phyloP scores from a whole-genome alignment of 2,113 vertebrate genomes.

The Salvelinus sp. region DNA sequence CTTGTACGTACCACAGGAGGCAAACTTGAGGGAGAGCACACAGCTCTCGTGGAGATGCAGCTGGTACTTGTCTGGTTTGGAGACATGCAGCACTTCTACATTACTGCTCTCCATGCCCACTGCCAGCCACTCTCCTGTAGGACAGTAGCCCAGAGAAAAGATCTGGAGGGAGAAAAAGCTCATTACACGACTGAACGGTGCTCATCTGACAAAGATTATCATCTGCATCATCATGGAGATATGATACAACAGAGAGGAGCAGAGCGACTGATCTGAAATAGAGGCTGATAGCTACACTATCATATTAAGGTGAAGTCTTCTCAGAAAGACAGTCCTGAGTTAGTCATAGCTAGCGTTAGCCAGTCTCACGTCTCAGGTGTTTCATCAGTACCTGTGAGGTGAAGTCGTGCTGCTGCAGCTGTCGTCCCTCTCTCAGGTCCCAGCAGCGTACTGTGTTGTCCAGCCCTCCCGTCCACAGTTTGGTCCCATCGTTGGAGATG shows the following conservation, averaged over 20 bases:
- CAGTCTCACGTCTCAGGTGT: not conserved
- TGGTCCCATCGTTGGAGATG: slow-evolving; percentile 64
- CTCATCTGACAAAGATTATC: slow-evolving; percentile 54
- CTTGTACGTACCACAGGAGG: slow-evolving; percentile 69
- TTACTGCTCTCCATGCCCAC: slow-evolving; percentile 85
- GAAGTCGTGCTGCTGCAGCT: slow-evolving; percentile 61
- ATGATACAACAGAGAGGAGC: no score
- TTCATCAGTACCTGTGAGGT: slow-evolving; percentile 49
- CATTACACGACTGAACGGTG: slow-evolving; percentile 53
- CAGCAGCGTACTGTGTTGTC: slow-evolving; percentile 62
- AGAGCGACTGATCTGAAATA: no score
- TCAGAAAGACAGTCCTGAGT: no score
- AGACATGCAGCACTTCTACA: slow-evolving; percentile 79
- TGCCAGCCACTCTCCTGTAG: slow-evolving; percentile 77
- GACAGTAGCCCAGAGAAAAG: slow-evolving; percentile 78
- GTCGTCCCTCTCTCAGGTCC: slow-evolving; percentile 58
- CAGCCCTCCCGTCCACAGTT: slow-evolving; percentile 61
- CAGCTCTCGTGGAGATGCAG: slow-evolving; percentile 75
- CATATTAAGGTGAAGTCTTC: no score
- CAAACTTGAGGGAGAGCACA: slow-evolving; percentile 80
- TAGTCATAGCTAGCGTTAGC: no score
- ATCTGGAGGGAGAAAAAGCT: slow-evolving; percentile 47
- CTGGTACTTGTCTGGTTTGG: slow-evolving; percentile 71
- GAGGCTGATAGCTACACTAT: no score
- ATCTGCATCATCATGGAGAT: slow-evolving; percentile 18